Conservation (phyloP, 1,140 invertebrate genomes). For the Drosophila ficusphila region DNA sequence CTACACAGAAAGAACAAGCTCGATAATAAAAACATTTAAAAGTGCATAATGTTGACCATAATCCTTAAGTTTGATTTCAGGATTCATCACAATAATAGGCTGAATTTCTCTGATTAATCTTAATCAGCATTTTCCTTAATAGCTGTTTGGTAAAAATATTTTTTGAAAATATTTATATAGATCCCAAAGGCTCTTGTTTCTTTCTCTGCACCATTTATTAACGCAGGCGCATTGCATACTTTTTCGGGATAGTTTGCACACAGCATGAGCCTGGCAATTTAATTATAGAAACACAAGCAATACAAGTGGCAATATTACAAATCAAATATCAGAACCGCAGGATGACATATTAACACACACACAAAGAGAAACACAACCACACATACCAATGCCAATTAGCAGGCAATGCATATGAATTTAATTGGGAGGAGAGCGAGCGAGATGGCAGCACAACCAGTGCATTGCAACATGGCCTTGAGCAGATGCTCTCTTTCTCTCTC, state of each 20-base stretch:
- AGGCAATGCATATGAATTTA: conserved; percentile 18
- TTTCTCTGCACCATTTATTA: background rate
- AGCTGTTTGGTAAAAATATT: background rate
- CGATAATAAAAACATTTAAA: no score
- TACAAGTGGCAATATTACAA: conserved; percentile 43
- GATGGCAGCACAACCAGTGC: conserved; percentile 12
- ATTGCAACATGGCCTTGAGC: conserved; percentile 48
- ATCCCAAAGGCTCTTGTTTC: background rate
- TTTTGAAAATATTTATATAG: background rate
- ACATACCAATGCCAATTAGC: conserved; percentile 50
- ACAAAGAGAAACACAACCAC: background rate
- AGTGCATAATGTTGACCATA: no score
- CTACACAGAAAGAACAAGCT: background rate
- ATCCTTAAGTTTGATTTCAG: no score
- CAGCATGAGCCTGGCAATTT: conserved; percentile 51
- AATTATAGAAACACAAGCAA: conserved; percentile 62
- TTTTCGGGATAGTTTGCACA: conserved; percentile 20
- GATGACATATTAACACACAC: conserved; percentile 31
- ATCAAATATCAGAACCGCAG: conserved; percentile 67
- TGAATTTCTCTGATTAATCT: no score
- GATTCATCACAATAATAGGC: no score
- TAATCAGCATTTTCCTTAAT: background rate
- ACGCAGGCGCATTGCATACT: conserved; percentile 65
- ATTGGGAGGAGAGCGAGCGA: conserved; percentile 18
- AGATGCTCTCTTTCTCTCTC: background rate